Conservation (phyloP, 2,797 vertebrate genomes). For the Eremophila alpestris region DNA sequence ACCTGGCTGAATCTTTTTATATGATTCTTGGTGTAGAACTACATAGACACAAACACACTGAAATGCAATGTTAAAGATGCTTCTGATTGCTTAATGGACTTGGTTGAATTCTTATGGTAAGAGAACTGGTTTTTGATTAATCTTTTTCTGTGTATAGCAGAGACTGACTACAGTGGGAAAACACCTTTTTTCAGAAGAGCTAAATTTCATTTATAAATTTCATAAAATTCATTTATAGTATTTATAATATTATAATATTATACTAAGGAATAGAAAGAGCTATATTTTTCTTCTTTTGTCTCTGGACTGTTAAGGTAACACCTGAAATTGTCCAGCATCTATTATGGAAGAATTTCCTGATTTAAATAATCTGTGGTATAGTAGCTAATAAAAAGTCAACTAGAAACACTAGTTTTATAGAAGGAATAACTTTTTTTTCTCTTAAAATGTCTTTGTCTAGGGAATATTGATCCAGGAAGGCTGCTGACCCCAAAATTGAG, state of each 20-base stretch:
- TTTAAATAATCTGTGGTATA: neutral
- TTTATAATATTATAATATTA: no score
- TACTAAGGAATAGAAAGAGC: neutral
- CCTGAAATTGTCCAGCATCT: neutral
- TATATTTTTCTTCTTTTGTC: neutral
- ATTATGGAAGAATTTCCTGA: neutral
- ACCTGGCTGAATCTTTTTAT: neutral
- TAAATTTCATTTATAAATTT: neutral
- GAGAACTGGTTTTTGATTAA: neutral
- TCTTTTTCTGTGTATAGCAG: neutral
- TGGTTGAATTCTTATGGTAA: neutral
- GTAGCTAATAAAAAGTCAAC: neutral
- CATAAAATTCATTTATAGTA: neutral
- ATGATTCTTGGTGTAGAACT: neutral
- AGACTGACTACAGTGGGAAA: neutral
- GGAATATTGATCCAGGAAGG: neutral
- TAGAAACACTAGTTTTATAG: neutral
- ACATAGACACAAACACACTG: neutral
- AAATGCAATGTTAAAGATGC: neutral
- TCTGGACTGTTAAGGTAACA: neutral
- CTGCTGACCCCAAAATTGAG: neutral
- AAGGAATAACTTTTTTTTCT: neutral
- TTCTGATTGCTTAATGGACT: neutral
- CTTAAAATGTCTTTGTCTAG: neutral
- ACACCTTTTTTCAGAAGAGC: neutral